Base-by-base conservation (phyloP, 2,113 vertebrate species). In the Crotophaga sulcirostris region DNA sequence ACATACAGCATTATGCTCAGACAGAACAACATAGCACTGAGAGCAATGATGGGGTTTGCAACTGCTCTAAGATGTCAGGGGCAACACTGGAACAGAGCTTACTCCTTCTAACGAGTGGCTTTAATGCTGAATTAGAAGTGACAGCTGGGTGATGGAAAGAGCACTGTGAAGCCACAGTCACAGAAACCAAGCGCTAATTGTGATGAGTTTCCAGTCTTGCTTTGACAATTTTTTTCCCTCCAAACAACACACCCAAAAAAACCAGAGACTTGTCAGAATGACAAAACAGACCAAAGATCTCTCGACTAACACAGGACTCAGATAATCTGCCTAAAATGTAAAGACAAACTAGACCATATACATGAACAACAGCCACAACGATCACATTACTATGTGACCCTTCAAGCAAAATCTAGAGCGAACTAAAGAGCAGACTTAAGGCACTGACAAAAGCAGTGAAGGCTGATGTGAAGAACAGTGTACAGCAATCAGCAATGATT, bases 321-420 rank as follows among this genome's bases (percentile, higher is more conserved):
- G 29, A 75, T 20, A 34, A 67, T 7, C 23, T 59, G 33, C 52
- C 42, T 83, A 34, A 92, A 75, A 64, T 29, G 5, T 68, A 64
- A 89, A 20, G 25, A 44, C 8, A 11, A 18, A 12, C 3, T 6
- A 36, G 31, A 36, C 62, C 34, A 51, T 13, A 23, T 2, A 14
- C 38, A 92, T 11, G 36, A 72, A 51, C 3, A 75, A 25, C 18
- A 83, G 40, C 33, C 11, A 24, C 26, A 73, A n/a, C 23, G 72
- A 78, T 33, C 24, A 62, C 26, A 49, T 72, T 55, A 36, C 9
- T 20, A 18, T 51, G 54, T 0, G 0, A 60, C 17, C 8, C 54
- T 52, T 84, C 20, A 69, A 66, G 36, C 11, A 84, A 94, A 66
- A 66, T 40, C 45, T 47, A 77, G 59, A 89, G 42, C 20, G 73